Evolutionary conservation across 2,113 vertebrate genomes (phyloP).

Genomic region (Rhabdomys dilectus): DNA sequence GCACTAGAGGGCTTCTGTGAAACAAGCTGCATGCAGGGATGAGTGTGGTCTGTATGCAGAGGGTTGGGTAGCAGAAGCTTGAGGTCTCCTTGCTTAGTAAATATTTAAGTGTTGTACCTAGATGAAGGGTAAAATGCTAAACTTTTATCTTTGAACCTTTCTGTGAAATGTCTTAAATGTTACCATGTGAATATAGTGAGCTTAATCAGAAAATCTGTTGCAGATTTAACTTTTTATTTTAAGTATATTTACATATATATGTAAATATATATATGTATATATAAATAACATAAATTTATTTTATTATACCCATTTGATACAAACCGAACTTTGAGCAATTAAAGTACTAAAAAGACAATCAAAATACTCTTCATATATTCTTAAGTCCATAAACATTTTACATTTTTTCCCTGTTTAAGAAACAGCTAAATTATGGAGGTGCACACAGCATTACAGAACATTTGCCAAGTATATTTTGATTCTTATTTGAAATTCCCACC

Average conservation of each 20-base stretch:
- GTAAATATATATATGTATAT: constrained; percentile 44
- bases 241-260: constrained; percentile 80
- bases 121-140: constrained; percentile 72
- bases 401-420: constrained; percentile 80
- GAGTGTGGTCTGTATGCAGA: not conserved
- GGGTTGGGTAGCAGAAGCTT: constrained; percentile 55
- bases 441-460: constrained; percentile 76
- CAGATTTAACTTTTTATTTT: constrained; percentile 81
- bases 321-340: constrained; percentile 80
- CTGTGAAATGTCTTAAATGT: constrained; percentile 74
- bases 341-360: constrained; percentile 81
- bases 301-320: constrained; percentile 83
- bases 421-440: constrained; percentile 83
- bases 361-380: constrained; percentile 80
- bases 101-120: constrained; percentile 64
- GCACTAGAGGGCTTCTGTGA: constrained; percentile 56
- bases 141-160: constrained; percentile 79
- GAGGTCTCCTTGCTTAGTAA: constrained; percentile 64
- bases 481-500: constrained; percentile 84
- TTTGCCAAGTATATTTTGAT: constrained; percentile 81
- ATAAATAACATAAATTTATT: constrained; percentile 80
- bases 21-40: not conserved
- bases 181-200: constrained; percentile 53
- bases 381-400: constrained; percentile 82
- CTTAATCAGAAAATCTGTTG: constrained; percentile 81